Base-by-base conservation (phyloP, 30 jellyfish, hydroid and myxozoan genomes). In the Rhopilema esculentum region DNA sequence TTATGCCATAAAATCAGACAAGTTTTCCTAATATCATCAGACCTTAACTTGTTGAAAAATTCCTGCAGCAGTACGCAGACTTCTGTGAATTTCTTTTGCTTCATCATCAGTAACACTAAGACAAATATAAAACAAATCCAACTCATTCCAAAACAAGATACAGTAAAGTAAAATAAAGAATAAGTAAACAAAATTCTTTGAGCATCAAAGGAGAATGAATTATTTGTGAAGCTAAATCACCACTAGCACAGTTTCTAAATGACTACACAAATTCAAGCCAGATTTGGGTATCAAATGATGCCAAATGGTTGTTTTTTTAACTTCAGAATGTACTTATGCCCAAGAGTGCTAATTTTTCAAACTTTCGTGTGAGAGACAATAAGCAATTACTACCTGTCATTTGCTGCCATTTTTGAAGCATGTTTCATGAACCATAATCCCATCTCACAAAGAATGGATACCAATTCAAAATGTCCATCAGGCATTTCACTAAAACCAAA, bases 11-110 rank as follows among this genome's bases (percentile, higher is more conserved):
- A n/a, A n/a, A n/a, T n/a, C 57, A 40, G 57, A 40, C 57, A 40
- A 40, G 57, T n/a, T n/a, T n/a, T n/a, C n/a, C 57, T 40, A 40
- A 40, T 40, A 2, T 40, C 57, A 2, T 40, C 12, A 20, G 25
- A 93, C 99, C 93, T 95, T 95, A 70, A 92, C 99, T 78, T 90
- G 97, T 64, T 84, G 96, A 66, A 95, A 95, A 22, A 95, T 86
- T 27, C 99, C 99, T 27, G 99, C 96, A 8, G 99, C 97, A 27
- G 89, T 85, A 0, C 99, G 83, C 49, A 95, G 73, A 40, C 96
- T 89, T 64, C 91, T 87, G 91, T 76, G 88, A 21, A 95, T 97
- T 21, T 95, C 99, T 70, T 95, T 95, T 20, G 99, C 97, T 21
- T 95, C 99, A 21, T 95, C 99, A 49, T 95, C 99, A 24, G 97